Base-by-base conservation (phyloP, 2,888 invertebrate species). In the Coelopa pilipes region DNA sequence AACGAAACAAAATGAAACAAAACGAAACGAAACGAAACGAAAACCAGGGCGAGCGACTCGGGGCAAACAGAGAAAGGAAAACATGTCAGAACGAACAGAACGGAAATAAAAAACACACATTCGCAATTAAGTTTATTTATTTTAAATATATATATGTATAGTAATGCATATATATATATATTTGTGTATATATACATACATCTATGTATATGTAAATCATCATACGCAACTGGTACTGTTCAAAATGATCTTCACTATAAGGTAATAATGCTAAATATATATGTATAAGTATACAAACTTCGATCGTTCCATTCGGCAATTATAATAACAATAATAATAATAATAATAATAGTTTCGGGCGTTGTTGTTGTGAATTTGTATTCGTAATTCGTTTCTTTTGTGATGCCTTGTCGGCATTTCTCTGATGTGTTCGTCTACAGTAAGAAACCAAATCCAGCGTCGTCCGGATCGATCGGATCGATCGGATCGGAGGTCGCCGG, bases 111-210 rank as follows among this genome's bases (percentile, higher is more conserved):
- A 73, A 73, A 78, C 78, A 79, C 78, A 80, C 78, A 76, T 81
- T 78, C 79, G 80, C 78, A 82, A 81, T 79, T 81, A 80, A 80
- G 79, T 80, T 77, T 72, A 74, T 79, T 80, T 79, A 80, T 80
- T 80, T 76, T 75, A 79, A 79, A 79, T 80, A 79, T 79, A 79
- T 76, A 73, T 77, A 73, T 74, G 21, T 19, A 70, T 59, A 21
- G 10, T 53, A 17, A 59, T 74, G 47, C 12, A 73, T 67, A 75
- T 67, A 70, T 63, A 71, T 74, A 71, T 78, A 34, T 70, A 65
- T 57, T 4, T 34, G 7, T 34, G 7, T 7, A 34, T 7, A 34
- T 34, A 34, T 7, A 34, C 7, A 34, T 7, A 34, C 17, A 57
- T 19, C 15, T 57, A 57, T 55, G n/a, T 55, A 55, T 57, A 57